Conservation (phyloP, 2,888 invertebrate genomes). For the Caenorhabditis virilis region DNA sequence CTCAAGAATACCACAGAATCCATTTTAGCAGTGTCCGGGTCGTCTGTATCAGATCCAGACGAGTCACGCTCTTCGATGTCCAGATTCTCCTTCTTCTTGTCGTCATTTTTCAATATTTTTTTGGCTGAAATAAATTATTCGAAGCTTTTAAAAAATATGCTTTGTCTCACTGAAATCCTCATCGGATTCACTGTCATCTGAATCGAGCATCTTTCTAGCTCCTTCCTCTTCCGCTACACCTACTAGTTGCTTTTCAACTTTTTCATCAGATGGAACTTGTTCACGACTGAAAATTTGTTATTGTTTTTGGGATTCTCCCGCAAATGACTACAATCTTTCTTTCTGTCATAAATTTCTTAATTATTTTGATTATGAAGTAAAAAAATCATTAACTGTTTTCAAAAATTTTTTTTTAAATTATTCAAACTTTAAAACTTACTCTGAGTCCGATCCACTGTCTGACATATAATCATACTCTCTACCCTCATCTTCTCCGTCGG, state of each 20-base stretch:
- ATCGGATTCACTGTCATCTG: constrained; percentile 46
- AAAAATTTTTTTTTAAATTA: constrained; percentile 1
- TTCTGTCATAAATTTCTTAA: too few species aligned
- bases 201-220: constrained; percentile 71
- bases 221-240: constrained; percentile 90
- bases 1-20: constrained; percentile 65
- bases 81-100: constrained; percentile 33
- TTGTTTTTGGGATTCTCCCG: too few species aligned
- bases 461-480: constrained; percentile 68
- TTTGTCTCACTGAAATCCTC: constrained; percentile 39
- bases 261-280: constrained; percentile 70
- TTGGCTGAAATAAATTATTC: constrained; percentile 33
- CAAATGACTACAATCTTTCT: too few species aligned
- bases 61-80: constrained; percentile 59
- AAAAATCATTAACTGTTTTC: too few species aligned
- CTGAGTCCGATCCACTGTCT: constrained; percentile 66
- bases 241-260: constrained; percentile 82
- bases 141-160: neutral
- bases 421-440: constrained; percentile 44
- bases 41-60: constrained; percentile 69
- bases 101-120: constrained; percentile 41
- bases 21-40: constrained; percentile 70
- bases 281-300: constrained; percentile 57
- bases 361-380: too few species aligned
- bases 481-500: constrained; percentile 67